Evolutionary conservation across 2,113 vertebrate species (phyloP).

Genomic region (Myotis davidii): DNA sequence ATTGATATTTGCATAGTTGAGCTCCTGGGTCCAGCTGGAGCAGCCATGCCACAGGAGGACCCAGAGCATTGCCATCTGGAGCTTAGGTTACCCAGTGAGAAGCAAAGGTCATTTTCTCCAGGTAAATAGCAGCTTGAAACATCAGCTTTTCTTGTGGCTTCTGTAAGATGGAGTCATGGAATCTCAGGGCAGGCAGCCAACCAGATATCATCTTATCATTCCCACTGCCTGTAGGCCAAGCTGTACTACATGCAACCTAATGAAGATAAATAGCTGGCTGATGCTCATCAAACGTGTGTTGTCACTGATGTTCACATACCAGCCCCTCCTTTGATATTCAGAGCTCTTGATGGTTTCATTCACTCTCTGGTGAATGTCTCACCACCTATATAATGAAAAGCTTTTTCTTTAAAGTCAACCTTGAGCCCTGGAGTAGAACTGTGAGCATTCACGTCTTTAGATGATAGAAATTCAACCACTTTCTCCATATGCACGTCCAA

Average conservation of each 20-base stretch:
- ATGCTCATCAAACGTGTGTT: neutral
- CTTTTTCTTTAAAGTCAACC: neutral
- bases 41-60: neutral
- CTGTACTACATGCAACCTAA: neutral
- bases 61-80: neutral
- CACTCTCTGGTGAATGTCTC: neutral
- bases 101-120: neutral
- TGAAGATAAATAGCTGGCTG: neutral
- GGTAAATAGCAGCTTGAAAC: neutral
- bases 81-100: neutral
- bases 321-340: neutral
- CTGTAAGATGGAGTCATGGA: neutral
- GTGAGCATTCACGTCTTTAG: neutral
- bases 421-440: neutral
- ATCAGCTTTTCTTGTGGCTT: neutral
- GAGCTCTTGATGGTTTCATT: neutral
- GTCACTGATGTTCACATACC: neutral
- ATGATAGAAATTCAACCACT: neutral
- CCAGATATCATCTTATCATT: neutral
- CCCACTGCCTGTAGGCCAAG: neutral
- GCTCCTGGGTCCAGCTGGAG: neutral
- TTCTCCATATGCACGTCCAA: neutral
- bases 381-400: neutral
- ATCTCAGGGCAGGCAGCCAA: neutral
- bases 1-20: conserved; percentile 46